These are phyloP conservation scores for Lycocerus yunnanus DNA, from an alignment of 2,888 invertebrate genomes.

Conservation along the genomic window DNA sequence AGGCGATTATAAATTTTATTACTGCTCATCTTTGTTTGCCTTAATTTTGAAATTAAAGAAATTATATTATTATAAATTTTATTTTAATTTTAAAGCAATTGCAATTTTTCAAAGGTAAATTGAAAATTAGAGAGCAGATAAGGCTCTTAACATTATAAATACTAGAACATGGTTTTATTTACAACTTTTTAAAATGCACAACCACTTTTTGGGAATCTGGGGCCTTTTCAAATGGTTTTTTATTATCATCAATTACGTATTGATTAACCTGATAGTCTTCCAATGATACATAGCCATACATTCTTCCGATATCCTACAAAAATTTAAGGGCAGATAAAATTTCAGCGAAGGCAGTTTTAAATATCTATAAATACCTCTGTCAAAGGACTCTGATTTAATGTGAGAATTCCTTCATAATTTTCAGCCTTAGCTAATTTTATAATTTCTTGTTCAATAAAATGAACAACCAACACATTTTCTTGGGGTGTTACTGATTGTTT, in stretches of 20 bases:
- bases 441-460: conserved; percentile 76
- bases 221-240: conserved; percentile 73
- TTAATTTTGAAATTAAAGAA: no score
- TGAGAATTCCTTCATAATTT: conserved; percentile 75
- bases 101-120: no score
- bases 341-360: no score
- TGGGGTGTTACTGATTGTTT: conserved; percentile 65
- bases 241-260: conserved; percentile 72
- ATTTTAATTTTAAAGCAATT: no score
- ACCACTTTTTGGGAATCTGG: conserved; percentile 76
- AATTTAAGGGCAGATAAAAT: background rate
- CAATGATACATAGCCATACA: conserved; percentile 79
- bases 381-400: conserved; percentile 84
- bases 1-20: no score
- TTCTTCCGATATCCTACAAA: conserved; percentile 81
- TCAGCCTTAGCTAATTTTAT: conserved; percentile 67
- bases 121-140: no score
- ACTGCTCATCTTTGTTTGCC: no score
- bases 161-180: no score
- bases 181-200: conserved; percentile 73
- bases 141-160: no score
- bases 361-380: conserved; percentile 68
- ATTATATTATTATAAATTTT: no score
- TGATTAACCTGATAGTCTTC: conserved; percentile 80
- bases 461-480: conserved; percentile 79